phyloP scores from a whole-genome alignment of 2,797 vertebrate species.

The Chloroceryle amazona region DNA sequence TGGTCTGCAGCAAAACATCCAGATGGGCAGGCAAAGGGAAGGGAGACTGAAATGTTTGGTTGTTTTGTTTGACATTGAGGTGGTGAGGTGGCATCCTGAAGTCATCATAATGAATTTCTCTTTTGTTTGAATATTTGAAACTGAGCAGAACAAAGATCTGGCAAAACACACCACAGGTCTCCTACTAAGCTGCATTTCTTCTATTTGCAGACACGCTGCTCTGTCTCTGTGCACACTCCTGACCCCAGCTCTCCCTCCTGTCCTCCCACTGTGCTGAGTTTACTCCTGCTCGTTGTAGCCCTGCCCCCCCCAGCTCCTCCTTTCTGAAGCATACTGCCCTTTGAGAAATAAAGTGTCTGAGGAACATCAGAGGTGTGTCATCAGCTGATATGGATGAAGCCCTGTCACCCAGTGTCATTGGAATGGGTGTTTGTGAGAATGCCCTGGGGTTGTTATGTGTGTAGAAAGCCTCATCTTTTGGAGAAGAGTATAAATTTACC shows the following conservation, averaged over 20 bases:
- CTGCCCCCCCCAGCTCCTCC: neutral
- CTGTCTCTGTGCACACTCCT: neutral
- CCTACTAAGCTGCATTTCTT: neutral
- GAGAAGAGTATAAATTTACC: neutral
- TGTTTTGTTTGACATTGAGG: neutral
- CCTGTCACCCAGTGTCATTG: neutral
- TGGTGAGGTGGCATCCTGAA: neutral
- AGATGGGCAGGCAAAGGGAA: neutral
- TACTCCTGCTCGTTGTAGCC: neutral
- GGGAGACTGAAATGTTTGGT: neutral
- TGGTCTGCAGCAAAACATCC: neutral
- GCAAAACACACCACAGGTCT: neutral
- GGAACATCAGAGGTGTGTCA: neutral
- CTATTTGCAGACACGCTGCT: neutral
- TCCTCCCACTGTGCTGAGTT: neutral
- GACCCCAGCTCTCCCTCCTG: accelerated
- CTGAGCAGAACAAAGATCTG: neutral
- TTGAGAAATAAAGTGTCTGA: neutral
- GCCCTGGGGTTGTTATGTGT: accelerated
- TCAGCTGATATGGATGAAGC: accelerated
- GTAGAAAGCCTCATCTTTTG: neutral
- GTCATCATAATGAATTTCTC: neutral
- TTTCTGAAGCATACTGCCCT: neutral
- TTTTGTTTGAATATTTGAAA: neutral
- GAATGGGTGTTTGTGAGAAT: neutral